Base-by-base conservation (phyloP, 2,797 vertebrate species). In the Decapterus maruadsi region DNA sequence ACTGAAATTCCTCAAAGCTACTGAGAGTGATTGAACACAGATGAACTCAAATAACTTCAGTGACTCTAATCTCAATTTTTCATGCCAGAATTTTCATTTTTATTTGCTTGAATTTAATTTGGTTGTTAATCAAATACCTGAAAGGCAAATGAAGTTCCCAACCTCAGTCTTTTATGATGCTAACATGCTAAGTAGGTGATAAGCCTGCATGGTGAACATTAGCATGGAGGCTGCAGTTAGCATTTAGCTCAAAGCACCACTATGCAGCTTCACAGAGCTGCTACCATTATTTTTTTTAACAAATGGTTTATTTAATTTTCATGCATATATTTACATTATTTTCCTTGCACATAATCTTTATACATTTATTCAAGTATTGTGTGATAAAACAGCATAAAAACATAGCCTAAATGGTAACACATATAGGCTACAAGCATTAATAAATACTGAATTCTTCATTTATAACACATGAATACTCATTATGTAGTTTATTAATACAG, bases 171-270 rank as follows among this genome's bases (percentile, higher is more conserved):
- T 20, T 22, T 20, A 29, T 4, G 20, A 26, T 22, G 31, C 53
- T 9, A 12, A 42, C 54, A 74, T 36, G 34, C 43, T 65, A 36
- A n/a, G n/a, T n/a, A n/a, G n/a, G n/a, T n/a, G n/a, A n/a, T n/a
- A n/a, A n/a, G n/a, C n/a, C n/a, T n/a, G n/a, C 5, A 9, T 53
- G 4, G 4, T 60, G 8, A 64, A 46, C 14, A 51, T 50, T 46
- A n/a, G 31, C 8, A 40, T 17, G 8, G n/a, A 48, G 13, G 13
- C 54, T 9, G 11, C 43, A 53, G 42, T 51, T 51, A 51, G 50
- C 50, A 51, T 51, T 51, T 22, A 22, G 11, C n/a, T 51, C 50
- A 51, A 5, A 22, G 9, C 48, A 51, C 6, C 17, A 48, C 8
- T 48, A 6, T 46, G 45, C 20, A 40, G 10, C 43, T n/a, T 51